phyloP scores from a whole-genome alignment of 2,888 invertebrate species.

The Hirtodrosophila alboralis region DNA sequence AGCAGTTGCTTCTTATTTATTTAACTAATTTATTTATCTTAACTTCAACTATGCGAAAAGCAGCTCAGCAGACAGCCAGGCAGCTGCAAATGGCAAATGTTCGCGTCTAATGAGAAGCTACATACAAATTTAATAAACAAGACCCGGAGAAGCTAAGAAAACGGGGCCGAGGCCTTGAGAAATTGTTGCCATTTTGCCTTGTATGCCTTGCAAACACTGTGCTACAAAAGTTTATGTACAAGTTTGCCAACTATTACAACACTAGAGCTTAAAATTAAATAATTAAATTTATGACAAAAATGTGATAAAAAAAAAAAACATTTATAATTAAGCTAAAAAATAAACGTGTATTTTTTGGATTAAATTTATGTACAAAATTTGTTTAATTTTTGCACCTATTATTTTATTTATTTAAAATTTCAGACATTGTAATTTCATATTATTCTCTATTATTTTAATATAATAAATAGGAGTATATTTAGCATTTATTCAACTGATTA shows the following conservation, averaged over 20 bases:
- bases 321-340: too few relatives aligned
- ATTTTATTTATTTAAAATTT: too few relatives aligned
- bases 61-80: slow-evolving; percentile 9
- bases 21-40: slow-evolving; percentile 64
- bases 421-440: too few relatives aligned
- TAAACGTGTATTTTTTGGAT: too few relatives aligned
- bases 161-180: slow-evolving; percentile 19
- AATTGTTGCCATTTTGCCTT: slow-evolving; percentile 11
- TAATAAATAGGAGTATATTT: too few relatives aligned
- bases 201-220: background rate
- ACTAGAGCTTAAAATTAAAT: too few relatives aligned
- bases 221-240: background rate
- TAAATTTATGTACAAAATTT: too few relatives aligned
- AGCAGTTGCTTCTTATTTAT: slow-evolving; percentile 38
- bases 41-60: slow-evolving; percentile 42
- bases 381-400: too few relatives aligned
- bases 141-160: slow-evolving; percentile 17
- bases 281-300: too few relatives aligned
- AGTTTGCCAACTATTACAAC: background rate
- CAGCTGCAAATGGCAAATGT: slow-evolving; percentile 15
- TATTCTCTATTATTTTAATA: too few relatives aligned
- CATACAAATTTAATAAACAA: slow-evolving; percentile 60
- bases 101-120: slow-evolving; percentile 44
- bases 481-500: too few relatives aligned
- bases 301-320: too few relatives aligned